Base-by-base conservation (phyloP, 2,113 vertebrate species). In the Centropus unirufus region DNA sequence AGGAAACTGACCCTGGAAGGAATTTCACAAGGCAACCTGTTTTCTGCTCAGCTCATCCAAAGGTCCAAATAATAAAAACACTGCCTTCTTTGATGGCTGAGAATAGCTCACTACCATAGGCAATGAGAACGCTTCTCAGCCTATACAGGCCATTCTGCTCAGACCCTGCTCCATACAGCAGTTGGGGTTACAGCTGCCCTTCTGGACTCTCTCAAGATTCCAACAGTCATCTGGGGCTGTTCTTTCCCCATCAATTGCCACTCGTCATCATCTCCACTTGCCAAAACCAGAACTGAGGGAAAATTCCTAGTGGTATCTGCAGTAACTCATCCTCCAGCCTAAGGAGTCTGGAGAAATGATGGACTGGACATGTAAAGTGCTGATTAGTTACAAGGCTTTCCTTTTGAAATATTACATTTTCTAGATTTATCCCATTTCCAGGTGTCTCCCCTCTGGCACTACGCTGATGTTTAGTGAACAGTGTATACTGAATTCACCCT, bases 101-200 rank as follows among this genome's bases (percentile, higher is more conserved):
- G 80, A 49, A 27, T 72, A 89, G 59, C 39, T 73, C 54, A 68
- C 49, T 54, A 47, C 9, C 9, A 24, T 9, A 59, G 12, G 15
- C 75, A 85, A 16, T 12, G 19, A 81, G 64, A 67, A 62, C 23
- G 14, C 54, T 85, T 77, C 74, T 47, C 47, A 54, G 36, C 16
- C 54, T 63, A 11, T 42, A 16, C 20, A 49, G 42, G 34, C 44
- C 63, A 5, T 44, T 59, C 30, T 49, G 54, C 30, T 59, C 44
- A 68, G 52, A 54, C 13, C 8, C 32, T 57, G 51, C 52, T 34
- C 67, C 18, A 21, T n/a, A 18, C 36, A 66, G 39, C 14, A 21
- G 21, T 6, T 0, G 0, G 32, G 39, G 40, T 64, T 75, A 70
- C 1, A 1, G 30, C 12, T 57, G 51, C n/a, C 51, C 32, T 69